Evolutionary conservation across 2,888 invertebrate genomes (phyloP).

Genomic region (Napeogenes inachia): DNA sequence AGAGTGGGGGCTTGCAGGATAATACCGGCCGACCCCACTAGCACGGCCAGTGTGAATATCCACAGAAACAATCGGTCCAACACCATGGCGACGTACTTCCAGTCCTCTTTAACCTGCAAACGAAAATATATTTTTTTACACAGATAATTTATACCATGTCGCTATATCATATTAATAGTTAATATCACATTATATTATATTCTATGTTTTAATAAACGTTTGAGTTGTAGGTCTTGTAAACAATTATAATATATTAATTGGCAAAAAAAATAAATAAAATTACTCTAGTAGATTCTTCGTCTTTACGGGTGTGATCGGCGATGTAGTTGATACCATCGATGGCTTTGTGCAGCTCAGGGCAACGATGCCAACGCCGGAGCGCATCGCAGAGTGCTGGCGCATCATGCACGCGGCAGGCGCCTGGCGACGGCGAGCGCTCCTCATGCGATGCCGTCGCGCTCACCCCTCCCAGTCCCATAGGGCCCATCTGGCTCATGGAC

Average conservation of each 20-base stretch:
- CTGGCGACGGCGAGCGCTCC: slow-evolving; percentile 62
- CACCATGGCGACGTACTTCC: slow-evolving; percentile 99
- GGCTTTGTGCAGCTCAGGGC: slow-evolving; percentile 94
- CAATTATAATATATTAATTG: too few species aligned
- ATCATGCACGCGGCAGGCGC: slow-evolving; percentile 76
- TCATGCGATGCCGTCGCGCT: slow-evolving; percentile 35
- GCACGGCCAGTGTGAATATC: slow-evolving; percentile 97
- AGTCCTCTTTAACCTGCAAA: slow-evolving; percentile 94
- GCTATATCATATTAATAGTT: too few species aligned
- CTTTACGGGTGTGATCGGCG: slow-evolving; percentile 93
- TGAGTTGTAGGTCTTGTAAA: too few species aligned
- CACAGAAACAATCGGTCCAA: slow-evolving; percentile 97
- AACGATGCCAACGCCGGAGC: slow-evolving; percentile 89
- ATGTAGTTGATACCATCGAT: slow-evolving; percentile 95
- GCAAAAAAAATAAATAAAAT: slow-evolving; percentile 25
- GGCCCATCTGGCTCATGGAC: slow-evolving; percentile 30
- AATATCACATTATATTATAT: too few species aligned
- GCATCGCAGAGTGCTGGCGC: slow-evolving; percentile 79
- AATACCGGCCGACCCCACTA: slow-evolving; percentile 95
- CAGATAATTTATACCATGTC: too few species aligned
- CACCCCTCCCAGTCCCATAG: slow-evolving; percentile 25
- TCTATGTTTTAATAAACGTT: too few species aligned
- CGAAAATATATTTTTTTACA: background rate
- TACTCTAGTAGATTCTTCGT: slow-evolving; percentile 94
- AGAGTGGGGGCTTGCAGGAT: slow-evolving; percentile 96